phyloP scores from a whole-genome alignment of 2,888 invertebrate species.

The Nephrotoma appendiculata region DNA sequence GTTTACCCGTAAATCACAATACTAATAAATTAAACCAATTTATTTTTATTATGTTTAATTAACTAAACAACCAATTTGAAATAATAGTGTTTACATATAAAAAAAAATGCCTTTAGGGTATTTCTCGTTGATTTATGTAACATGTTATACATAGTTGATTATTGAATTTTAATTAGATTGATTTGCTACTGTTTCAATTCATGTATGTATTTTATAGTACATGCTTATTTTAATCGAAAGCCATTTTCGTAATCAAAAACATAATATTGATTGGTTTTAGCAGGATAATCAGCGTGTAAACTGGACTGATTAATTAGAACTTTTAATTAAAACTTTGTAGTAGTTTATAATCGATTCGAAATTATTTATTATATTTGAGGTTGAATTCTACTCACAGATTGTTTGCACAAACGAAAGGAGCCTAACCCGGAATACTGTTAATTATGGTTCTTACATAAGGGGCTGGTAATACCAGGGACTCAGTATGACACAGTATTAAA shows the following conservation, averaged over 20 bases:
- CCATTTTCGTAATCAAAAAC: background rate
- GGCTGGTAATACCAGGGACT: no score
- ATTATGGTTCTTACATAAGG: no score
- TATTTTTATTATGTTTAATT: background rate
- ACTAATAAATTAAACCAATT: background rate
- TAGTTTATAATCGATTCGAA: no score
- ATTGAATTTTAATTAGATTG: background rate
- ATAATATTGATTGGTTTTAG: background rate
- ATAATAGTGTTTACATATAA: background rate
- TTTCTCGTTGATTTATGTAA: background rate
- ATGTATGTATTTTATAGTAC: background rate
- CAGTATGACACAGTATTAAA: no score
- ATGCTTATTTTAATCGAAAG: background rate
- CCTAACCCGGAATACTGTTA: no score
- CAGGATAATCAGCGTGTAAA: background rate
- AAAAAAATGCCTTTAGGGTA: background rate
- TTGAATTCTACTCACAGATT: no score
- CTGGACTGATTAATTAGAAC: no score
- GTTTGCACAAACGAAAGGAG: no score
- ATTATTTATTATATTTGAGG: no score
- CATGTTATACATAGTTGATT: background rate
- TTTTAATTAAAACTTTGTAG: no score
- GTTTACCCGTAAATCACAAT: conserved; percentile 11
- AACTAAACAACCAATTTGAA: background rate
- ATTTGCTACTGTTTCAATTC: background rate